phyloP scores from a whole-genome alignment of 1,140 invertebrate genomes.

The Drosophila oshimai region DNA sequence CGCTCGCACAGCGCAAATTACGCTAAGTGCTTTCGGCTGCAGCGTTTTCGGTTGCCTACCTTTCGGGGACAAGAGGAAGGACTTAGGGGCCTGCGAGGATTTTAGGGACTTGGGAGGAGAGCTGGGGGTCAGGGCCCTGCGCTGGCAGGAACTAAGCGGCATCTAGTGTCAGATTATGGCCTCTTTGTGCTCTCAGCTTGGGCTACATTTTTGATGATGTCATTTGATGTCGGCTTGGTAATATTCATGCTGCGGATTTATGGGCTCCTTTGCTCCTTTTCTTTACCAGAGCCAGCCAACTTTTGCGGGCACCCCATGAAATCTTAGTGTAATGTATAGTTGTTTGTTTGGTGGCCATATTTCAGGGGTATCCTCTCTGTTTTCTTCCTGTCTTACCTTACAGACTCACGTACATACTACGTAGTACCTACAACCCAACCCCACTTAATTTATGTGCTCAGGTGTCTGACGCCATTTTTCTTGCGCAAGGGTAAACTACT shows the following conservation, averaged over 20 bases:
- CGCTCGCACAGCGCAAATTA: constrained; percentile 60
- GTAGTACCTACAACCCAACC: not conserved
- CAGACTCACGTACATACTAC: not conserved
- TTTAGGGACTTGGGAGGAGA: not conserved
- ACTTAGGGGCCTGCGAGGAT: not conserved
- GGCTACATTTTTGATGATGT: constrained; percentile 78
- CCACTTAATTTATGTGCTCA: constrained; percentile 60
- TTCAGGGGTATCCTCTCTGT: not conserved
- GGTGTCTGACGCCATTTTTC: constrained; percentile 45
- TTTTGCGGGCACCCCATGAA: constrained; percentile 4
- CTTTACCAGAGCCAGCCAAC: not conserved
- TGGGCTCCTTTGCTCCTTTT: not conserved
- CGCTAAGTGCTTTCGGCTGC: constrained; percentile 77
- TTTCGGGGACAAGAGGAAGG: constrained; percentile 6
- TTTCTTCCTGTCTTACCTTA: not conserved
- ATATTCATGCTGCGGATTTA: constrained; percentile 73
- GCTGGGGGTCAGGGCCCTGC: not conserved
- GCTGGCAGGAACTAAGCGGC: constrained; percentile 58
- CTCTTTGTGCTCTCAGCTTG: constrained; percentile 62
- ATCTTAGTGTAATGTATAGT: constrained; percentile 44
- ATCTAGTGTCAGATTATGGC: constrained; percentile 78
- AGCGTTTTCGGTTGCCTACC: constrained; percentile 63
- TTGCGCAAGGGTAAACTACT: constrained; percentile 14
- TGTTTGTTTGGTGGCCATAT: constrained; percentile 14
- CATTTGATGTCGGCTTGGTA: constrained; percentile 68